Base-by-base conservation (phyloP, 1,140 invertebrate genomes). In the Lineus longissimus region DNA sequence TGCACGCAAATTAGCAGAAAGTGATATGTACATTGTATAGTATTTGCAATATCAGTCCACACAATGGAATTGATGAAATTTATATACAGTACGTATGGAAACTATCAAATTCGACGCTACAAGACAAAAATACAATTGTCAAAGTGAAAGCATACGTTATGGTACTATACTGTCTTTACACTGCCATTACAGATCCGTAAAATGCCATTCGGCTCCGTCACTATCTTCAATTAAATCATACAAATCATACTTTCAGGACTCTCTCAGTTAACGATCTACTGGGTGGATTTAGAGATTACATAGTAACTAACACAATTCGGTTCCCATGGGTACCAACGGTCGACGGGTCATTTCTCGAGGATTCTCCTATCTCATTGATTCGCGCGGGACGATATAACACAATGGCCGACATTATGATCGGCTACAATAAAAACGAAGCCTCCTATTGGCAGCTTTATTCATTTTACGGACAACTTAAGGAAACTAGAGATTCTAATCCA, bases 261-360 rank as follows among this genome's bases (percentile, higher is more conserved):
- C 11, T 7, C 88, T 95, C 29, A 87, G 88, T 51, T 96, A 94
- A 82, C 92, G 92, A 25, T 27, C 23, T 30, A 7, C 6, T 15
- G 47, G n/a, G 2, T 30, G 58, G 17, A 6, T 27, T 29, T n/a
- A 30, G 9, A 54, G 91, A 36, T 95, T 93, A 78, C 82, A 95
- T n/a, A 82, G 88, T 2, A 27, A 54, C 84, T 83, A 62, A 88
- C 87, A 62, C 88, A 91, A 68, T 79, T 11, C 81, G 85, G 29
- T 95, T 95, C 81, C 90, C 92, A 0, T 96, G 95, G 78, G 91
- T 93, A 4, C 93, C 94, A 0, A 89, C 95, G 29, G 90, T 94
- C 13, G 94, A 96, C 77, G 92, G 93, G 1, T 84, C 90, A 13
- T 94, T 95, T 75, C 83, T 97, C 36, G 89, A 93, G 73, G 92